These are phyloP conservation scores for Stomatorhinus ivindoensis DNA, from an alignment of 2,113 vertebrate species.

Conservation along the genomic window DNA sequence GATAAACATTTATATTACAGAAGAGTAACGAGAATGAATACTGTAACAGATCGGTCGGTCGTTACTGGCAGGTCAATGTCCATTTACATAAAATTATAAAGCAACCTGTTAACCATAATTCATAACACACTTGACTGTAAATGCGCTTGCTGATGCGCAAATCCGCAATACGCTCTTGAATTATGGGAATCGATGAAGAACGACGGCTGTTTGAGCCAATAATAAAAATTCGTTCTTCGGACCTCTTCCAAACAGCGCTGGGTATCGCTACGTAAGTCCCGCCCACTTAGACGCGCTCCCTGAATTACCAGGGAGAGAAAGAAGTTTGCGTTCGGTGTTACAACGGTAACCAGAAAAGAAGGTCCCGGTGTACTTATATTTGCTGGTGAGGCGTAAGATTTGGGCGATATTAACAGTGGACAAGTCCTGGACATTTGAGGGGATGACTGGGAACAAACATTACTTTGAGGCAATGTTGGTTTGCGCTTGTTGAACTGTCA, in stretches of 20 bases:
- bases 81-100: background rate
- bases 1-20: background rate
- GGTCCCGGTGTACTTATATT: background rate
- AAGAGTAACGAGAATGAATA: background rate
- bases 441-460: background rate
- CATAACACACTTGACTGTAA: background rate
- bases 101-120: background rate
- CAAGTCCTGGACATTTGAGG: background rate
- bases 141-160: background rate
- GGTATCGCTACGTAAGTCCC: background rate
- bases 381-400: background rate
- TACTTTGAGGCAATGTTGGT: background rate
- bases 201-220: background rate
- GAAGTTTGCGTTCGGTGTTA: background rate
- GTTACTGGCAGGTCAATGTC: background rate
- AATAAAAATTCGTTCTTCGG: background rate
- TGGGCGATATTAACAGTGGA: background rate
- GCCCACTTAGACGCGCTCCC: background rate
- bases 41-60: background rate
- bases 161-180: background rate
- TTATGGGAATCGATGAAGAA: background rate
- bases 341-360: background rate
- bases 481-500: background rate
- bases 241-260: background rate
- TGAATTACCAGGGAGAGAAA: background rate